These are phyloP conservation scores for Mastomys coucha DNA, from an alignment of 2,113 vertebrate species.

Conservation along the genomic window DNA sequence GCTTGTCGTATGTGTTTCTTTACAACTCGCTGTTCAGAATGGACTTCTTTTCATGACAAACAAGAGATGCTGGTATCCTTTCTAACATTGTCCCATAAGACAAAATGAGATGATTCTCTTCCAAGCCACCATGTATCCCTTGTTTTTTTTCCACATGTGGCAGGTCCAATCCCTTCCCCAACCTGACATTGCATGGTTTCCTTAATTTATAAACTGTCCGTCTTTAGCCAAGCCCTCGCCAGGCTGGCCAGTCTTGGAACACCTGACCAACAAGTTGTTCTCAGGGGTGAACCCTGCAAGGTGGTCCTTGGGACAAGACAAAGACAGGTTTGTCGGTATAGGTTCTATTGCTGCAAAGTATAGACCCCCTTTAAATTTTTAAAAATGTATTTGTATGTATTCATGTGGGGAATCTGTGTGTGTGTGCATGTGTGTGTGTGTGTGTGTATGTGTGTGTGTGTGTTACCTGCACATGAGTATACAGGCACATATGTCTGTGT, in stretches of 20 bases:
- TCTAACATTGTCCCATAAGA: no score
- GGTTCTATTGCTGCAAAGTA: not conserved
- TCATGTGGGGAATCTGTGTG: not conserved
- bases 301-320: not conserved
- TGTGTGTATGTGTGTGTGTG: not conserved
- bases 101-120: not conserved
- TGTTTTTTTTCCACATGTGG: not conserved
- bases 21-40: not conserved
- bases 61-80: not conserved
- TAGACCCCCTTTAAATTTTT: not conserved
- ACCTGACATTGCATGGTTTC: not conserved
- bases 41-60: not conserved
- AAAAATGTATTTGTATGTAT: not conserved
- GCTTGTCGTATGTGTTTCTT: not conserved
- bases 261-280: not conserved
- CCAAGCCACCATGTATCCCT: not conserved
- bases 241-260: not conserved
- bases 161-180: accelerated
- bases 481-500: no score
- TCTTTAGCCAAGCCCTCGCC: constrained; percentile 1
- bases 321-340: not conserved
- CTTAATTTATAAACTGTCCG: not conserved
- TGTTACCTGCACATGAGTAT: not conserved
- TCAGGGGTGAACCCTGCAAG: not conserved
- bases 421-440: not conserved